phyloP scores from a whole-genome alignment of 2,113 vertebrate genomes.

The Corythornis vintsioides region DNA sequence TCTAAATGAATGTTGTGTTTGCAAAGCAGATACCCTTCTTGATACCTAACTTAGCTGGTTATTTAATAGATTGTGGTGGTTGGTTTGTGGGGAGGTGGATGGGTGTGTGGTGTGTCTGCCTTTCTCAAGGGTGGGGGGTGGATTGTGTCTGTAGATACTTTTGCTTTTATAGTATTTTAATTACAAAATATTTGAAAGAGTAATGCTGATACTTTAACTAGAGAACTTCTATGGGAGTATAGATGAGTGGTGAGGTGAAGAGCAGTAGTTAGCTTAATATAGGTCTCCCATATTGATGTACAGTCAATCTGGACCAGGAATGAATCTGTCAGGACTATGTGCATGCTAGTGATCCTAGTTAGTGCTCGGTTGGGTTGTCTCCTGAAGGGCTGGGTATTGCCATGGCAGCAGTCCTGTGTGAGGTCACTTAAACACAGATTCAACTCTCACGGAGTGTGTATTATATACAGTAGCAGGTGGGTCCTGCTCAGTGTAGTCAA shows the following conservation, averaged over 20 bases:
- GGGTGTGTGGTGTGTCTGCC: too few relatives aligned
- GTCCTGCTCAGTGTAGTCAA: neutral
- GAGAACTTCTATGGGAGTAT: neutral
- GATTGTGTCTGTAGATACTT: neutral
- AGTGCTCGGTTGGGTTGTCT: fast-evolving
- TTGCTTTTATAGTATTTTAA: neutral
- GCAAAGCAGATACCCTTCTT: neutral
- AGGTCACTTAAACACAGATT: neutral
- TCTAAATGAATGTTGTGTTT: neutral
- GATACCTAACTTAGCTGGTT: neutral
- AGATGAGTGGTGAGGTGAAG: neutral
- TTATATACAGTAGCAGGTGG: fast-evolving
- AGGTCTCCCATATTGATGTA: too few relatives aligned
- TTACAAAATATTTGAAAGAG: neutral
- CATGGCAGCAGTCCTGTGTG: fast-evolving
- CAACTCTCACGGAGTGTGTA: neutral
- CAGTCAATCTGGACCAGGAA: neutral
- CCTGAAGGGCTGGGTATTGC: neutral
- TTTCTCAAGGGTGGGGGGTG: neutral
- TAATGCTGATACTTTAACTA: neutral
- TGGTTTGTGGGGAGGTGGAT: neutral
- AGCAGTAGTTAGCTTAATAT: neutral
- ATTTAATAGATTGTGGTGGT: neutral
- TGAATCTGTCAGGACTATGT: too few relatives aligned
- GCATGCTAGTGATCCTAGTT: neutral